Conservation (phyloP, 2,888 invertebrate genomes). For the Coleophora deauratella region DNA sequence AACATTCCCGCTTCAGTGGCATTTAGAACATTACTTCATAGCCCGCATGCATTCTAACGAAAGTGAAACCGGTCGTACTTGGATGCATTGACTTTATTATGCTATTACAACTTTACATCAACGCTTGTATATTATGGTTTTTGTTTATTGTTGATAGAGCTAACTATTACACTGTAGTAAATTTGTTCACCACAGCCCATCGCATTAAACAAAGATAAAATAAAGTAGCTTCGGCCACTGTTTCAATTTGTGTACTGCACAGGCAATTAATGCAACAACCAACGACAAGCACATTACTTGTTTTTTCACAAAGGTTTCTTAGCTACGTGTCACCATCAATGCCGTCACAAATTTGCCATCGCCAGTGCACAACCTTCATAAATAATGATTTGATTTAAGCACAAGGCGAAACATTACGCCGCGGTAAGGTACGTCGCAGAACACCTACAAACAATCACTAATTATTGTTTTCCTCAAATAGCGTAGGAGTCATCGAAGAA, state of each 20-base stretch:
- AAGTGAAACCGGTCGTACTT: conserved; percentile 58
- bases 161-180: conserved; percentile 11
- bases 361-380: conserved; percentile 22
- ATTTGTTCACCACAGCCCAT: neutral
- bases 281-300: neutral
- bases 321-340: conserved; percentile 2
- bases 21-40: neutral
- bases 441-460: conserved; percentile 29
- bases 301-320: too few relatives aligned
- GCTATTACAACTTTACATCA: too few relatives aligned
- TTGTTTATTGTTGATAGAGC: conserved; percentile 22
- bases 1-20: neutral
- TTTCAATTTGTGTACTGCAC: neutral
- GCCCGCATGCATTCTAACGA: conserved; percentile 24
- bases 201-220: too few relatives aligned
- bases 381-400: conserved; percentile 34
- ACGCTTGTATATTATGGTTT: conserved; percentile 26
- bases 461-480: conserved; percentile 26
- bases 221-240: too few relatives aligned
- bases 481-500: conserved; percentile 11
- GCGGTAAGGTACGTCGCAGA: conserved; percentile 23
- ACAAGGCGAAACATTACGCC: conserved; percentile 21
- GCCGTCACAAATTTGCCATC: too few relatives aligned
- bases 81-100: conserved; percentile 6
- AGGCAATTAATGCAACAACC: too few relatives aligned